These are phyloP conservation scores for Doris montereyensis DNA, from an alignment of 2,888 invertebrate species.

Conservation along the genomic window DNA sequence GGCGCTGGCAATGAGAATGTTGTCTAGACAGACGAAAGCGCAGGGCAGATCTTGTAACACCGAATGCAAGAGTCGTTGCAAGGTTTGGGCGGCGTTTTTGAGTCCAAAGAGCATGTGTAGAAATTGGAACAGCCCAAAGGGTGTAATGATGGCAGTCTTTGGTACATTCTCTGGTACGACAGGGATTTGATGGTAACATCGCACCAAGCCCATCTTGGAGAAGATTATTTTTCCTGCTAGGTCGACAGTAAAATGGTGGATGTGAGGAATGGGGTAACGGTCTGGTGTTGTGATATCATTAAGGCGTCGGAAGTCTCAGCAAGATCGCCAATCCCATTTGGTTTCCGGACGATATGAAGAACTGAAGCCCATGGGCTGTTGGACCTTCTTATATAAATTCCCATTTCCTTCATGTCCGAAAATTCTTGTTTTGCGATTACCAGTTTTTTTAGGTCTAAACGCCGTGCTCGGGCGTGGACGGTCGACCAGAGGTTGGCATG, in stretches of 20 bases:
- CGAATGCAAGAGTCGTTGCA: conserved; percentile 22
- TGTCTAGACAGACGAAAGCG: conserved; percentile 8
- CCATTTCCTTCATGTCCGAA: conserved; percentile 20
- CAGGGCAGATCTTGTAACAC: neutral
- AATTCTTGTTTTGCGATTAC: neutral
- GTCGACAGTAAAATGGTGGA: conserved; percentile 15
- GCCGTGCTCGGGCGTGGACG: conserved; percentile 23
- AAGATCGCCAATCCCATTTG: too few relatives aligned
- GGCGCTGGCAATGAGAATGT: neutral
- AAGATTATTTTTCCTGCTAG: conserved; percentile 26
- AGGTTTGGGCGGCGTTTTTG: conserved; percentile 26
- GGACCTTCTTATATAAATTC: conserved; percentile 21
- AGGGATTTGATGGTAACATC: conserved; percentile 31
- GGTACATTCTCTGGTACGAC: conserved; percentile 7
- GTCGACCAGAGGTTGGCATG: conserved; percentile 9
- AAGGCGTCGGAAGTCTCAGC: too few relatives aligned
- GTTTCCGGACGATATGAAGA: too few relatives aligned
- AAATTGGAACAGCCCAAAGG: conserved; percentile 25
- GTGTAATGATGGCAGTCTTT: conserved; percentile 26
- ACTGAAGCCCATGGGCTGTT: conserved; percentile 32
- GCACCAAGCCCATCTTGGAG: conserved; percentile 17
- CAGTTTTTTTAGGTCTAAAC: conserved; percentile 16
- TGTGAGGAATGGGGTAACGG: conserved; percentile 28
- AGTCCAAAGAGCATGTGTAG: conserved; percentile 20
- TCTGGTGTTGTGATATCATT: conserved; percentile 20